Percentiles rank a stretch among this genome's conserved stretches.
phyloP scores from a whole-genome alignment of 1,140 invertebrate genomes.

The Phenacoccus solenopsis region DNA sequence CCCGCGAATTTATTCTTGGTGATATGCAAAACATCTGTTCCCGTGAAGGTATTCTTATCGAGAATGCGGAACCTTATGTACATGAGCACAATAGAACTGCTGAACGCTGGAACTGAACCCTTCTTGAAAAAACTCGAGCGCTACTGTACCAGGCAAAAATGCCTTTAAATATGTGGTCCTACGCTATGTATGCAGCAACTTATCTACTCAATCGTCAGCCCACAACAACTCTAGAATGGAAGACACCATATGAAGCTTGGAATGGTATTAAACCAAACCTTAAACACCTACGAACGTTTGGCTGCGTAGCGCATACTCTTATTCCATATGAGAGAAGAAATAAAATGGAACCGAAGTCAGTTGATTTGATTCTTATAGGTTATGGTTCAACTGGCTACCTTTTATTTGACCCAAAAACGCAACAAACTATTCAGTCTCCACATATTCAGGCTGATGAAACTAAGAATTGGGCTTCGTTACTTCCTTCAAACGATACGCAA shows the following conservation, averaged over 20 bases:
- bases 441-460: not conserved
- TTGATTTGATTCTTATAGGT: conserved; percentile 23
- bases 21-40: not conserved
- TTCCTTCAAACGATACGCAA: not conserved
- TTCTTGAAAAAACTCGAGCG: not conserved
- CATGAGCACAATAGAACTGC: not conserved
- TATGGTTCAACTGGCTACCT: conserved; percentile 23
- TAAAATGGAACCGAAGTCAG: conserved; percentile 29
- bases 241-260: not conserved
- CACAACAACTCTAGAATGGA: not conserved
- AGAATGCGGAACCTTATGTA: not conserved
- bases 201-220: not conserved
- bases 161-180: not conserved
- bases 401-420: conserved; percentile 17
- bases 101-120: not conserved
- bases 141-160: not conserved
- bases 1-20: not conserved
- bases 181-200: not conserved
- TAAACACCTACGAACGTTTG: conserved; percentile 27
- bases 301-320: conserved; percentile 28
- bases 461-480: not conserved
- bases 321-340: conserved; percentile 30
- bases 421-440: not conserved
- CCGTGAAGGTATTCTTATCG: too few relatives aligned
- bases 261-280: not conserved